Evolutionary conservation across 2,888 invertebrate species (phyloP).

Genomic region (Lysandra bellargus): DNA sequence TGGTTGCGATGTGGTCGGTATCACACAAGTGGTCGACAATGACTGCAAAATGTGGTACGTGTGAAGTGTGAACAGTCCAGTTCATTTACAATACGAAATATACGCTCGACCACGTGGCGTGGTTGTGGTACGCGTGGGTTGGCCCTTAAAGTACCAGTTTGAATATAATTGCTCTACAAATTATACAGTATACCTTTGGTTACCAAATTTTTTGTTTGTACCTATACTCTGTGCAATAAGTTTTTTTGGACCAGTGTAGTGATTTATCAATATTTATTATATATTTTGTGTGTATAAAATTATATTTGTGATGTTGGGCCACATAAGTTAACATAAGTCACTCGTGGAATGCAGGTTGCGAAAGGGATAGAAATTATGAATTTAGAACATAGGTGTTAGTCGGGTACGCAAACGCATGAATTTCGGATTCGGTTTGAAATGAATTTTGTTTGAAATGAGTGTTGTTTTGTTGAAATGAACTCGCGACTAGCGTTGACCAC

Average conservation of each 20-base stretch:
- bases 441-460: too few species aligned
- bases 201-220: background rate
- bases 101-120: too few species aligned
- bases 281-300: slow-evolving; percentile 34
- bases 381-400: slow-evolving; percentile 25
- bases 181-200: background rate
- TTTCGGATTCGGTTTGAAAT: slow-evolving; percentile 3
- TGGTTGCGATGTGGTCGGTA: too few species aligned
- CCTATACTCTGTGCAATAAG: background rate
- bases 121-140: too few species aligned
- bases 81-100: too few species aligned
- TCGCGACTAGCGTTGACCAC: too few species aligned
- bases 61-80: too few species aligned
- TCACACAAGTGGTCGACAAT: too few species aligned
- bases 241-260: slow-evolving; percentile 15
- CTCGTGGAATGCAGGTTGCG: slow-evolving; percentile 53
- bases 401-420: background rate
- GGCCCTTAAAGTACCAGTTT: background rate
- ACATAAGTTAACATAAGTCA: slow-evolving; percentile 71
- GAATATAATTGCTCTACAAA: background rate
- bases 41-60: too few species aligned
- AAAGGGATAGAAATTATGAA: slow-evolving; percentile 30
- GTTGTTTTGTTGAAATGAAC: too few species aligned
- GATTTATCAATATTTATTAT: background rate
- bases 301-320: slow-evolving; percentile 72